A percentile compares a stretch with the other conserved stretches of the same genome.
Conservation (phyloP, 2,888 invertebrate species). For the Chironomus riparius region DNA sequence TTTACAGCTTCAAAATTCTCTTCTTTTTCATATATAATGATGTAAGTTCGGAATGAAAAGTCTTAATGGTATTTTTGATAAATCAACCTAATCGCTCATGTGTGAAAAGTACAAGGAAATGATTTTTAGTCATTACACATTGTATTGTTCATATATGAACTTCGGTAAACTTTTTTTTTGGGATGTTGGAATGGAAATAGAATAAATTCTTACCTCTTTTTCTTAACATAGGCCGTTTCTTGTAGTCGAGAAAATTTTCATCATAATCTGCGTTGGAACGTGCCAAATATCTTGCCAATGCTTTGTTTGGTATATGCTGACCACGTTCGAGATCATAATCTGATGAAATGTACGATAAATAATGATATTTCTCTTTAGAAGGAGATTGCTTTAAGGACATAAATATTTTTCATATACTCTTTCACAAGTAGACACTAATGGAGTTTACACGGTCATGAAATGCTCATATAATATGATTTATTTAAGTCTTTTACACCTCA, state of each 20-base stretch:
- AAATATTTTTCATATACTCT: too few species aligned
- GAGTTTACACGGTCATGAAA: too few species aligned
- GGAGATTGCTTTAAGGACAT: background rate
- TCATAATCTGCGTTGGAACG: constrained; percentile 33
- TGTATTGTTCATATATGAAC: background rate
- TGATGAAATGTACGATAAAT: background rate
- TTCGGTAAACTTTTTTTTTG: background rate
- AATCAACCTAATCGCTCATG: constrained; percentile 2
- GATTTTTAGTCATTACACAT: background rate
- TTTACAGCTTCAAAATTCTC: background rate
- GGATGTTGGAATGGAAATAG: background rate
- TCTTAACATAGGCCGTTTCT: constrained; percentile 39
- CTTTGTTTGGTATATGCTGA: background rate
- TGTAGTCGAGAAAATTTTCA: constrained; percentile 33
- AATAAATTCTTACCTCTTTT: constrained; percentile 35
- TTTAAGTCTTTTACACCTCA: too few species aligned
- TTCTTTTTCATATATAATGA: background rate
- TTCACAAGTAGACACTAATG: too few species aligned
- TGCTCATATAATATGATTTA: too few species aligned
- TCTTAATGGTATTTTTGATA: background rate
- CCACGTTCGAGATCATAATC: constrained; percentile 16
- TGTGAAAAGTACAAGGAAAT: constrained; percentile 4
- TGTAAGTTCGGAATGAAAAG: background rate
- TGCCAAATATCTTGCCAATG: constrained; percentile 1
- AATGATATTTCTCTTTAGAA: background rate